phyloP scores from a whole-genome alignment of 1,140 invertebrate genomes.

The Rhynchophorus ferrugineus region DNA sequence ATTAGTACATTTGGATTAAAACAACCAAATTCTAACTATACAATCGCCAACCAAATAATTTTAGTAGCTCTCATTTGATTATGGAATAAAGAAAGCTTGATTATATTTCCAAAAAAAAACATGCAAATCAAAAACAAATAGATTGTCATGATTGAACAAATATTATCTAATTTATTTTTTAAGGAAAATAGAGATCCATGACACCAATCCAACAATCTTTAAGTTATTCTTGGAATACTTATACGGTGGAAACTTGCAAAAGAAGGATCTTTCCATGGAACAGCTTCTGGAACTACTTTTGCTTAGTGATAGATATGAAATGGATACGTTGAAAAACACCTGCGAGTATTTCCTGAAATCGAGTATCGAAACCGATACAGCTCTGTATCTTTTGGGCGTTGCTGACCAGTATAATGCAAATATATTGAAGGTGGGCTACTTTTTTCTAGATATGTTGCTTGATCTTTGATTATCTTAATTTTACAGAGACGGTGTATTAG shows the following conservation, averaged over 20 bases:
- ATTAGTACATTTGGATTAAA: no score
- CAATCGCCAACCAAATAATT: no score
- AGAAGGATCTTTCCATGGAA: conserved; percentile 46
- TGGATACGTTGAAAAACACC: conserved; percentile 50
- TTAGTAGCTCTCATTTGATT: no score
- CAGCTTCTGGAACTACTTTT: conserved; percentile 58
- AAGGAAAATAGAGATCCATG: conserved; percentile 60
- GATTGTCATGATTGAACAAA: no score
- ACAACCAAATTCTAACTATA: no score
- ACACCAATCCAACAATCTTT: conserved; percentile 57
- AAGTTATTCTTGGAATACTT: conserved; percentile 54
- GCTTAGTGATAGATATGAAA: conserved; percentile 49
- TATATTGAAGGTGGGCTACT: conserved; percentile 46
- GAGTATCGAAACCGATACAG: conserved; percentile 56
- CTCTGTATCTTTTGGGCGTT: conserved; percentile 56
- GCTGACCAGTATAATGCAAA: conserved; percentile 59
- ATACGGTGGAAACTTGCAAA: conserved; percentile 53
- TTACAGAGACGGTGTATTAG: conserved; percentile 40
- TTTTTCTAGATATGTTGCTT: not conserved
- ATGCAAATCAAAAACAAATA: no score
- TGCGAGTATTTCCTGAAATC: conserved; percentile 54
- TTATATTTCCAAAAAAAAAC: no score
- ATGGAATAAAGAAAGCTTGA: no score
- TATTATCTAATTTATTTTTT: no score
- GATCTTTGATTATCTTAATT: not conserved